Evolutionary conservation across 2,888 invertebrate genomes (phyloP).

Genomic region (Calephelis perditalis): DNA sequence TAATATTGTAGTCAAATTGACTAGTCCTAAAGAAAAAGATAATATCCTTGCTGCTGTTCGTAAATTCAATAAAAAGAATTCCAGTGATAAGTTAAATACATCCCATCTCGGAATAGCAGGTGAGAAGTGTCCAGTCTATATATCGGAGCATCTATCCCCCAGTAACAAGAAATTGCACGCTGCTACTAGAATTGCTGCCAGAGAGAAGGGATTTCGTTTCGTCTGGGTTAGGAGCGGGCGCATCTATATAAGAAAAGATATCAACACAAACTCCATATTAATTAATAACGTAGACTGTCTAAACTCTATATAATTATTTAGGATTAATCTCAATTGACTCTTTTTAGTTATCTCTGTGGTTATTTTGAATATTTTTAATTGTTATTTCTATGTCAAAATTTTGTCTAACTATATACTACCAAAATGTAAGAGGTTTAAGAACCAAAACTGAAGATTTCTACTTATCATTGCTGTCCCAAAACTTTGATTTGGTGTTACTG

Average conservation of each 20-base stretch:
- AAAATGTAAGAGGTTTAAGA: slow-evolving; percentile 13
- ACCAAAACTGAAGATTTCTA: slow-evolving; percentile 7
- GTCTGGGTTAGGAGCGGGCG: slow-evolving; percentile 5
- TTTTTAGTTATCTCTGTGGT: too few species aligned
- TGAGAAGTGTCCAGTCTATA: not conserved
- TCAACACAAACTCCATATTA: too few species aligned
- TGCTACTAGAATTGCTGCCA: not conserved
- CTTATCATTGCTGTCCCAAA: not conserved
- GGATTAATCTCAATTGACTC: too few species aligned
- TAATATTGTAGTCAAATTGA: slow-evolving; percentile 19
- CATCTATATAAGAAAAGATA: not conserved
- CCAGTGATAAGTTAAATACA: slow-evolving; percentile 1
- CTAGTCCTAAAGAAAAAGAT: slow-evolving; percentile 18
- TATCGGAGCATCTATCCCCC: slow-evolving; percentile 10
- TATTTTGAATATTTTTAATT: too few species aligned
- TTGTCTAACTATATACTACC: not conserved
- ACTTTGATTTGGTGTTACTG: slow-evolving; percentile 5
- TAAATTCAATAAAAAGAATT: slow-evolving; percentile 21
- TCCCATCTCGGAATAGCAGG: slow-evolving; percentile 1
- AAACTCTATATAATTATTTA: too few species aligned
- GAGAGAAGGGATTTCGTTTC: not conserved
- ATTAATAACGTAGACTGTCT: too few species aligned
- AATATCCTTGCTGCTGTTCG: slow-evolving; percentile 17
- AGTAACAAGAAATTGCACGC: slow-evolving; percentile 5
- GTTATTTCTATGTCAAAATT: too few species aligned